Conservation (phyloP, 2,797 vertebrate genomes). For the Bradypodion ventrale region DNA sequence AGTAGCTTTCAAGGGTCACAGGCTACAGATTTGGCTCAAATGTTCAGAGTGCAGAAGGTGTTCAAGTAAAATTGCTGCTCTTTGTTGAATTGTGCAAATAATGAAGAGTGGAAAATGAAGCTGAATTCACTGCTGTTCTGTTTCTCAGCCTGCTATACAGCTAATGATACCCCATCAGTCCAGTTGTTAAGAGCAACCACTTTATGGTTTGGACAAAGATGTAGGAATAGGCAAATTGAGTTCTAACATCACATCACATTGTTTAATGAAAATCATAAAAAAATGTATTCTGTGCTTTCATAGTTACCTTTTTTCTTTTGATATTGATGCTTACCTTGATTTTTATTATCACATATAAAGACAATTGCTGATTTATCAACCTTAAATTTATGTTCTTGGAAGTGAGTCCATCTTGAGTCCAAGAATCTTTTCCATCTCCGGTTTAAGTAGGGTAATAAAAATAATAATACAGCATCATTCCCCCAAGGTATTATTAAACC, state of each 20-base stretch:
- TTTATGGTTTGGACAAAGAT: slow-evolving; percentile 17
- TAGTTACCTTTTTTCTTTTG: slow-evolving; percentile 5
- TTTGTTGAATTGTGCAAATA: slow-evolving; percentile 17
- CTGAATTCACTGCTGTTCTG: background rate
- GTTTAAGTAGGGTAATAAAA: background rate
- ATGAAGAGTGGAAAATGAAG: slow-evolving; percentile 25
- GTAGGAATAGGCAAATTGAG: background rate
- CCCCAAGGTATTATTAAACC: background rate
- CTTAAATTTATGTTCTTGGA: background rate
- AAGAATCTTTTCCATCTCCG: background rate
- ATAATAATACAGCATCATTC: background rate
- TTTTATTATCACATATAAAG: background rate
- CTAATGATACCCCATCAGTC: background rate
- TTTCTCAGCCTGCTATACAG: background rate
- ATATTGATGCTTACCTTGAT: background rate
- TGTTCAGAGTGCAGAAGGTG: slow-evolving; percentile 3
- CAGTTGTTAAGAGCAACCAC: slow-evolving; percentile 16
- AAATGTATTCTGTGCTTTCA: background rate
- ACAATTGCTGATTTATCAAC: background rate
- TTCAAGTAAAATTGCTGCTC: background rate
- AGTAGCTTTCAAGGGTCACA: background rate
- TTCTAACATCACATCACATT: slow-evolving; percentile 14
- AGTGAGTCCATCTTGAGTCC: background rate
- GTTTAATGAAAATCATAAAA: background rate
- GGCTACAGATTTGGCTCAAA: background rate